Evolutionary conservation across 2,113 vertebrate species (phyloP), one percentile per base, ranked within the genome.

Genomic region (Lonchura striata): DNA sequence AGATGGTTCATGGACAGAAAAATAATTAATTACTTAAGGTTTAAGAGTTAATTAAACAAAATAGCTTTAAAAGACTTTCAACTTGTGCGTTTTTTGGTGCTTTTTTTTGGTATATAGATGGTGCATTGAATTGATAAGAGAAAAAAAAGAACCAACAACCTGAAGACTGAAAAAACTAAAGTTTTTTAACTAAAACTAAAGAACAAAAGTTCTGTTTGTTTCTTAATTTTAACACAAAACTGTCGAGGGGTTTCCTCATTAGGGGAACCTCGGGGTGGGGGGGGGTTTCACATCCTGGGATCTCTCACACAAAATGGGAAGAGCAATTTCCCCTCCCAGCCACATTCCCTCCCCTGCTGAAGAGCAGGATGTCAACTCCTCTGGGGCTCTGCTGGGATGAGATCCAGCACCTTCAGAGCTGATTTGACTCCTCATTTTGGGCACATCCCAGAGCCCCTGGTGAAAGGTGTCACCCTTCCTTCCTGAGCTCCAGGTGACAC

Each of bases 291-390:
- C 10, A 54, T 20, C 53, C 53, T 12, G 31, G 35, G 33, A 23
- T 25, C 17, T 31, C 35, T 47, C 83, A 8, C 83, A 8, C 30
- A 15, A 65, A 83, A 30, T 0, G 10, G 31, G 71, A 63, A 27
- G 39, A 1, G 39, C 31, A n/a, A 25, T 44, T 65, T 27, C 52
- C n/a, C 70, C n/a, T 65, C 37, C 71, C 57, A 41, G 42, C 20
- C 22, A 7, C 52, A 7, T 24, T 7, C 52, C 72, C 53, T 37
- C 23, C 17, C 3, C 31, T 66, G 47, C 52, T 22, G 17, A 46
- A 11, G 25, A 24, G 47, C 6, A 65, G 41, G 2, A 30, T 2
- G 6, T 13, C 57, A 59, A 0, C 7, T 11, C 22, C n/a, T 11
- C 35, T 2, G 2, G 25, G 68, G 27, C 35, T 16, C 35, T 8